Percentiles rank a stretch among this genome's conserved stretches.
Conservation (phyloP, 2,797 vertebrate genomes). For the Hippocampus kuda region DNA sequence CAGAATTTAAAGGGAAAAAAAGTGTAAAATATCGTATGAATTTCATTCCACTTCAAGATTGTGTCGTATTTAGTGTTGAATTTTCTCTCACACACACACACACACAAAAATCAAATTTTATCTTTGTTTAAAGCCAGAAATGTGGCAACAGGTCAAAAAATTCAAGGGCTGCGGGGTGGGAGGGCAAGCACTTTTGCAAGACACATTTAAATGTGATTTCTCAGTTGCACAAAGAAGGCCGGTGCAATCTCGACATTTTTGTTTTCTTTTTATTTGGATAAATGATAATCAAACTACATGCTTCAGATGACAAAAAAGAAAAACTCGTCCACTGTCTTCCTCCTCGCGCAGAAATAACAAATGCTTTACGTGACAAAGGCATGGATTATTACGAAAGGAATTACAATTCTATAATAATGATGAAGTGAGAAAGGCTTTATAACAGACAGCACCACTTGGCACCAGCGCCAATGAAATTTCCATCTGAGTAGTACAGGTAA, state of each 20-base stretch:
- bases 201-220: too few relatives aligned
- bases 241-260: background rate
- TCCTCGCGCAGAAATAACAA: background rate
- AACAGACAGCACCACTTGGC: constrained; percentile 8
- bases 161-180: too few relatives aligned
- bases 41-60: too few relatives aligned
- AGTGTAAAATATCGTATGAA: too few relatives aligned
- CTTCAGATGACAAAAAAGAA: background rate
- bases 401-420: constrained; percentile 8
- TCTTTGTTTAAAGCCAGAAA: too few relatives aligned
- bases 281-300: background rate
- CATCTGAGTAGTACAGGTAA: constrained; percentile 11
- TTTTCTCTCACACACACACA: too few relatives aligned
- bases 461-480: constrained; percentile 31
- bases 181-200: too few relatives aligned
- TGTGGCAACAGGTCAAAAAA: too few relatives aligned
- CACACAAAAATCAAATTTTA: too few relatives aligned
- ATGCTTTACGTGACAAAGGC: background rate
- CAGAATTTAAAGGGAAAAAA: too few relatives aligned
- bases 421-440: constrained; percentile 3
- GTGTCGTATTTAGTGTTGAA: too few relatives aligned
- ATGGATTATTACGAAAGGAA: background rate
- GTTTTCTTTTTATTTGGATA: constrained; percentile 1
- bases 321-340: background rate
- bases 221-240: background rate